A percentile compares a stretch with the other conserved stretches of the same genome.
Conservation (phyloP, 2,797 vertebrate genomes). For the Psittacula derbiana region DNA sequence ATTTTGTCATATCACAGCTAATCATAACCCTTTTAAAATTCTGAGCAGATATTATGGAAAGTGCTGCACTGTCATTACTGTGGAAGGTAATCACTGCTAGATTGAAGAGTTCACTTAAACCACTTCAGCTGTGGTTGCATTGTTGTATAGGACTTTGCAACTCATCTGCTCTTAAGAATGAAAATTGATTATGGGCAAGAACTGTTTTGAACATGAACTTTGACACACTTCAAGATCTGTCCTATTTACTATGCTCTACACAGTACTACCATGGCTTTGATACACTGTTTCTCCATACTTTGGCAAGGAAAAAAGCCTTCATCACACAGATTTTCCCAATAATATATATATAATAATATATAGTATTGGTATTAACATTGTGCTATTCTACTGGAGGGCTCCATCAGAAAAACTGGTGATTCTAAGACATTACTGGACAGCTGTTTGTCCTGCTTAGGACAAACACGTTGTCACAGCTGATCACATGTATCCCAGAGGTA, state of each 20-base stretch:
- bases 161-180: constrained; percentile 4
- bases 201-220: neutral
- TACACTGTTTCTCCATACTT: neutral
- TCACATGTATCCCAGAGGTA: neutral
- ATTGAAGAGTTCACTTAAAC: constrained; percentile 12
- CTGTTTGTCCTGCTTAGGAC: neutral
- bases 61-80: neutral
- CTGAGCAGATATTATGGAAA: neutral
- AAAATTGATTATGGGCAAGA: neutral
- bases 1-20: constrained; percentile 46
- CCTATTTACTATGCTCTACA: rapidly evolving
- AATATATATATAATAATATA: no score
- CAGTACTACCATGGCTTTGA: neutral
- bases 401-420: neutral
- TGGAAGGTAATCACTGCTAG: neutral
- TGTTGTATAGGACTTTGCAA: neutral
- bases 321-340: neutral
- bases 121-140: neutral
- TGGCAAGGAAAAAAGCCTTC: neutral
- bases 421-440: neutral
- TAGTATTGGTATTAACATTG: neutral
- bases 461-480: neutral
- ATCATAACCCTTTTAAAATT: constrained; percentile 9
- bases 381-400: neutral
- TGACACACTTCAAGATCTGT: neutral